Evolutionary conservation across 2,113 vertebrate species (phyloP), one percentile per base, ranked within the genome.

Genomic region (Condylura cristata): DNA sequence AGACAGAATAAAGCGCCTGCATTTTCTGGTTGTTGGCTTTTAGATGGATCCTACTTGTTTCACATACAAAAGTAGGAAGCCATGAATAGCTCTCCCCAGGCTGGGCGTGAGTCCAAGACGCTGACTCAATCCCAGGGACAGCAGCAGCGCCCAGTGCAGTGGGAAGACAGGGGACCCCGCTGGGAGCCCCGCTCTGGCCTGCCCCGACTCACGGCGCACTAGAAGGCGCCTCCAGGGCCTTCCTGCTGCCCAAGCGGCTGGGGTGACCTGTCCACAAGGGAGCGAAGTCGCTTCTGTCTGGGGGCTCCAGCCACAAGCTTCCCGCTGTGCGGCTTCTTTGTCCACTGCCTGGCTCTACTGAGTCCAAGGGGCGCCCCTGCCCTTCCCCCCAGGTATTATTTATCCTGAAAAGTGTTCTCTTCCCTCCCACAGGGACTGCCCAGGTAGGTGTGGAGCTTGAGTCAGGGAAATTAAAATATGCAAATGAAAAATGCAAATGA

Each of bases 401-500:
- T 98, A 97, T 95, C 97, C 97, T 97, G 97, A 97, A 98, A 98
- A 98, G 95, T 97, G 96, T 97, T 98, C 95, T 97, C 76, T 98
- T 96, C 87, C 91, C 90, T 98, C 97, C 97, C 97, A 97, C 96
- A 96, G 95, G 98, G 94, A 92, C 97, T 97, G 97, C 95, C 97
- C 96, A 93, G 87, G 96, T 98, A 98, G 98, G 96, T 98, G 97
- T 97, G 92, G 97, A 98, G 92, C 94, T 96, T 95, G 95, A 98
- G 97, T 97, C 97, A 97, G 97, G 97, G 97, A 98, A 98, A 98
- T 98, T 98, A 98, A 98, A 98, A 98, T 98, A 98, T 98, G 97
- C 98, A 98, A 98, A 98, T 98, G 96, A 97, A 98, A 98, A 98
- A 98, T 98, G 97, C 97, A 98, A 98, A 98, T 98, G 95, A 80